Conservation (phyloP, 2,113 vertebrate genomes). For the Corythaeola cristata region DNA sequence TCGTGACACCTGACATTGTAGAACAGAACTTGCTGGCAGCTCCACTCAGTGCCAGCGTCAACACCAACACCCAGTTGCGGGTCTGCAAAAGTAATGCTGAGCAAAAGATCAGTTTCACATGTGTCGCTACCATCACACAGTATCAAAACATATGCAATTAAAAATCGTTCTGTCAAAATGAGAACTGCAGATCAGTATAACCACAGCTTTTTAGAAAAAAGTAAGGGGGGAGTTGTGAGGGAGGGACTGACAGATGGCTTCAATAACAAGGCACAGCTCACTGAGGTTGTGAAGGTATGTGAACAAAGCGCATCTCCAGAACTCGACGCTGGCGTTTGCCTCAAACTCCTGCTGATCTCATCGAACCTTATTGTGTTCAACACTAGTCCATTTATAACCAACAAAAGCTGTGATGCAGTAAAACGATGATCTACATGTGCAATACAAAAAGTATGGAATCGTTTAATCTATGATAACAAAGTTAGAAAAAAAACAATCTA, state of each 20-base stretch:
- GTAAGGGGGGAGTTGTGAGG: background rate
- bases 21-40: background rate
- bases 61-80: background rate
- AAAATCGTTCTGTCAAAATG: slow-evolving; percentile 59
- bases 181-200: slow-evolving; percentile 51
- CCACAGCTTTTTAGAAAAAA: slow-evolving; percentile 46
- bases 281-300: background rate
- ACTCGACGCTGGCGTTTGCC: background rate
- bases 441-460: background rate
- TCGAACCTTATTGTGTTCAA: background rate
- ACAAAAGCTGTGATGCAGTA: background rate
- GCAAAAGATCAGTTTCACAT: slow-evolving; percentile 29
- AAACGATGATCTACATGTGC: background rate
- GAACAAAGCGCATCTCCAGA: slow-evolving; percentile 39
- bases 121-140: slow-evolving; percentile 48
- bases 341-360: background rate
- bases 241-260: slow-evolving; percentile 66
- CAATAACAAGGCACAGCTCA: slow-evolving; percentile 14
- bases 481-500: background rate
- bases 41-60: slow-evolving; percentile 2
- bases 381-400: background rate
- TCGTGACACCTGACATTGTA: background rate
- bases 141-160: slow-evolving; percentile 65
- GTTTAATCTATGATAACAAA: background rate
- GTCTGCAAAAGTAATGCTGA: slow-evolving; percentile 39